Percentiles rank a stretch among this genome's conserved stretches.
phyloP scores from a whole-genome alignment of 1,140 invertebrate genomes.

The Galleria mellonella region DNA sequence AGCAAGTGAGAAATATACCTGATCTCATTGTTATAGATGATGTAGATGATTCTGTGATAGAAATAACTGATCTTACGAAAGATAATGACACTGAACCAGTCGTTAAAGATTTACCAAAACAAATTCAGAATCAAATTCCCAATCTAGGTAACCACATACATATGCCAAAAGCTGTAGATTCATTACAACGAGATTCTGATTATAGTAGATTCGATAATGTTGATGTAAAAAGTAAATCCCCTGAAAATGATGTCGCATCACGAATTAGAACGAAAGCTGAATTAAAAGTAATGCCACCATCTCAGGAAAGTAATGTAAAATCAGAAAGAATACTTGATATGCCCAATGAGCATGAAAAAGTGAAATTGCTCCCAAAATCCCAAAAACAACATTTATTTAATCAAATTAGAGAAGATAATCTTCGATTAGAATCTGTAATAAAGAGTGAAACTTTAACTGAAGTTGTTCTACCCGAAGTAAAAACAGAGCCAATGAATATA shows the following conservation, averaged over 20 bases:
- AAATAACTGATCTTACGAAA: slow-evolving; percentile 60
- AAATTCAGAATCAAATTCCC: slow-evolving; percentile 70
- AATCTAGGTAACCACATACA: slow-evolving; percentile 76
- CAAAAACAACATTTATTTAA: slow-evolving; percentile 67
- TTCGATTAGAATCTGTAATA: slow-evolving; percentile 60
- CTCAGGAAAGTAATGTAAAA: slow-evolving; percentile 41
- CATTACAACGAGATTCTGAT: slow-evolving; percentile 43
- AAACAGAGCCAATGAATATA: slow-evolving; percentile 64
- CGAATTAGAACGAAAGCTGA: slow-evolving; percentile 89
- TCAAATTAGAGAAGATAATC: slow-evolving; percentile 65
- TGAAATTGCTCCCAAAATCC: slow-evolving; percentile 53
- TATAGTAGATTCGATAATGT: slow-evolving; percentile 37
- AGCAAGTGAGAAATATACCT: slow-evolving; percentile 56
- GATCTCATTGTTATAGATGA: slow-evolving; percentile 71
- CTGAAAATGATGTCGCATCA: slow-evolving; percentile 75
- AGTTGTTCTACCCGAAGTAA: slow-evolving; percentile 41
- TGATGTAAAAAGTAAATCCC: slow-evolving; percentile 46
- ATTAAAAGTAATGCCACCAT: slow-evolving; percentile 78
- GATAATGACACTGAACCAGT: slow-evolving; percentile 37
- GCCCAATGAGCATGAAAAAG: slow-evolving; percentile 27
- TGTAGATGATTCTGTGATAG: slow-evolving; percentile 61
- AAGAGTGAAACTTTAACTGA: slow-evolving; percentile 42
- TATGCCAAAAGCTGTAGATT: slow-evolving; percentile 79
- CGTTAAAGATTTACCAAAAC: slow-evolving; percentile 55
- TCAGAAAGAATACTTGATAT: slow-evolving; percentile 21